Conservation (phyloP, 1,140 invertebrate genomes). For the Caenorhabditis brenneri region DNA sequence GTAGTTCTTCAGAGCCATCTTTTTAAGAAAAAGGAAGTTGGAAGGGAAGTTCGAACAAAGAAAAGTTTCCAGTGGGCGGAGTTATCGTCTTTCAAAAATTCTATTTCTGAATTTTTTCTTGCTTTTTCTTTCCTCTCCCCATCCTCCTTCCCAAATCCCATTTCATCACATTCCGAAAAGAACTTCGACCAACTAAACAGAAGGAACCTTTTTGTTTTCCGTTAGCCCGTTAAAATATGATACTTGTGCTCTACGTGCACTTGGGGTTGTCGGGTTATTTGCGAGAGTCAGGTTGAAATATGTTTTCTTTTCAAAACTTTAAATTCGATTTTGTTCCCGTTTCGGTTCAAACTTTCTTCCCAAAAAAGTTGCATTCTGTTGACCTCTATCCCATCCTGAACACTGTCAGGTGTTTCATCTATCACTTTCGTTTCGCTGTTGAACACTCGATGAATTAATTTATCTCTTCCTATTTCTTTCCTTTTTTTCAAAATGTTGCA, state of each 20-base stretch:
- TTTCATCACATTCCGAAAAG: background rate
- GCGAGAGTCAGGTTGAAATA: background rate
- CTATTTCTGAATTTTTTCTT: background rate
- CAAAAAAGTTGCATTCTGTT: constrained; percentile 26
- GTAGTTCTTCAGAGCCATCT: background rate
- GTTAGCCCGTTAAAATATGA: background rate
- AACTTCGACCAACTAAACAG: background rate
- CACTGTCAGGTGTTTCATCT: background rate
- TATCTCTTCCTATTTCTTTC: background rate
- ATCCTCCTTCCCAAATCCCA: background rate
- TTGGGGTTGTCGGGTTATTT: background rate
- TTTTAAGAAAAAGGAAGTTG: background rate
- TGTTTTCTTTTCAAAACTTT: background rate
- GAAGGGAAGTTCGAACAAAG: background rate
- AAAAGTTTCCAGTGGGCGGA: constrained; percentile 3
- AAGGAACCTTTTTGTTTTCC: background rate
- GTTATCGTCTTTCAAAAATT: constrained; percentile 17
- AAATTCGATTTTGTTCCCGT: background rate
- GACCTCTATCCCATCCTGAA: constrained; percentile 1
- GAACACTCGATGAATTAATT: constrained; percentile 38
- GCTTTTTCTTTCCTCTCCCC: background rate
- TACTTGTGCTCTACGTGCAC: background rate
- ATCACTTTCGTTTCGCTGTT: constrained; percentile 1
- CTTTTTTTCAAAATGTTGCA: background rate
- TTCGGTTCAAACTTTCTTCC: background rate